phyloP scores from a whole-genome alignment of 1,140 invertebrate species.

The Kradibia gibbosae region DNA sequence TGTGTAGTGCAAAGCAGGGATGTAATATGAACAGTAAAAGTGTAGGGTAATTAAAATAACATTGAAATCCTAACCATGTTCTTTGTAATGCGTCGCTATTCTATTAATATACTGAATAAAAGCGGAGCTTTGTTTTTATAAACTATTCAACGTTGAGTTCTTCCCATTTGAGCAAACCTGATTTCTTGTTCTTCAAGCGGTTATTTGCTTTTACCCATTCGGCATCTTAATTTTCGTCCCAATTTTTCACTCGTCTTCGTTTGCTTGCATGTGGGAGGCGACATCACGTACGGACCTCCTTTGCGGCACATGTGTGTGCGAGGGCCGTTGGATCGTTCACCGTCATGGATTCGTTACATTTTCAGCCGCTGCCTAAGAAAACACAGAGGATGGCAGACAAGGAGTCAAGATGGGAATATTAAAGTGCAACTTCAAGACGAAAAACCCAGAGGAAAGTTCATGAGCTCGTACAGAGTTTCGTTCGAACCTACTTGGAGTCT shows the following conservation, averaged over 20 bases:
- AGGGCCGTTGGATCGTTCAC: constrained; percentile 11
- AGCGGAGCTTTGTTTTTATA: no score
- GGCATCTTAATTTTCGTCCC: background rate
- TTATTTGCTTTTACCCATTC: background rate
- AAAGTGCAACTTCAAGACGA: constrained; percentile 4
- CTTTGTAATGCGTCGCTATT: no score
- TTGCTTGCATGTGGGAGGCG: background rate
- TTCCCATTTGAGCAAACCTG: background rate
- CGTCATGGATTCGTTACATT: background rate
- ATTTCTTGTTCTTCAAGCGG: background rate
- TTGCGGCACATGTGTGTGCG: constrained; percentile 44
- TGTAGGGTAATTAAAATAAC: no score
- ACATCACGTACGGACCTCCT: constrained; percentile 35
- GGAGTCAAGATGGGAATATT: constrained; percentile 34
- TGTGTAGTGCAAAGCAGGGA: no score
- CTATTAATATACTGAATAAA: no score
- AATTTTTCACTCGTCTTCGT: constrained; percentile 10
- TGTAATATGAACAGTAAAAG: no score
- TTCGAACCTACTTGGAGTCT: no score
- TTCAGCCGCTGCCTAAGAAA: constrained; percentile 9
- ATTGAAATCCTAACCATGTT: no score
- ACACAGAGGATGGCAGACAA: background rate
- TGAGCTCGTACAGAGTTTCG: background rate
- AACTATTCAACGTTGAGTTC: background rate
- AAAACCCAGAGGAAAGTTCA: background rate